A percentile compares a stretch with the other conserved stretches of the same genome.
Conservation (phyloP, 2,797 vertebrate species). For the Sternotherus odoratus region DNA sequence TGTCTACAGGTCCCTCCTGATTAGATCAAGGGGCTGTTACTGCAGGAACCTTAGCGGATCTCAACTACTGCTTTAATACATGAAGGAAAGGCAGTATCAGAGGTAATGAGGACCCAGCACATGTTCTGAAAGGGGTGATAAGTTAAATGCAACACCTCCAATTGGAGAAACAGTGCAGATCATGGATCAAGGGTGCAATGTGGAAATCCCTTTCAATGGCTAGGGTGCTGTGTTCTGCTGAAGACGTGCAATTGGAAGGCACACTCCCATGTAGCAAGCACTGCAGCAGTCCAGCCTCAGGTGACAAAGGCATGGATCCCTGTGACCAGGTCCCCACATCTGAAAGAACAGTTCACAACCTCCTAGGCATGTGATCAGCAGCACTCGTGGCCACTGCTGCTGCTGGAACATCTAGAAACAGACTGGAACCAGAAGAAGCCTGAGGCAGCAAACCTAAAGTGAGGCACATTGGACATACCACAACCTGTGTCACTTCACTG, state of each 20-base stretch:
- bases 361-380: background rate
- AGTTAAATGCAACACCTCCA: background rate
- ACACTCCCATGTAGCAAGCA: background rate
- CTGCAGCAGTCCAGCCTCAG: background rate
- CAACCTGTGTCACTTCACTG: background rate
- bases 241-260: background rate
- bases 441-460: background rate
- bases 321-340: background rate
- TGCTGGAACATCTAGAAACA: background rate
- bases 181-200: background rate
- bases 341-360: background rate
- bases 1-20: background rate
- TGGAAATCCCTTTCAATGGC: background rate
- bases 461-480: accelerated
- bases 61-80: background rate
- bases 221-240: background rate
- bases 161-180: background rate
- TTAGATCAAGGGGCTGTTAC: background rate
- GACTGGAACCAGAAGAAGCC: background rate
- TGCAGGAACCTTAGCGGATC: background rate
- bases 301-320: background rate
- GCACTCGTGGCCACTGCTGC: background rate
- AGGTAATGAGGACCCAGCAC: background rate
- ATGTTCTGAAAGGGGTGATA: background rate
- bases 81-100: background rate